Evolutionary conservation across 2,797 vertebrate genomes (phyloP), one percentile per base, ranked within the genome.

Genomic region (Myotis vivesi): DNA sequence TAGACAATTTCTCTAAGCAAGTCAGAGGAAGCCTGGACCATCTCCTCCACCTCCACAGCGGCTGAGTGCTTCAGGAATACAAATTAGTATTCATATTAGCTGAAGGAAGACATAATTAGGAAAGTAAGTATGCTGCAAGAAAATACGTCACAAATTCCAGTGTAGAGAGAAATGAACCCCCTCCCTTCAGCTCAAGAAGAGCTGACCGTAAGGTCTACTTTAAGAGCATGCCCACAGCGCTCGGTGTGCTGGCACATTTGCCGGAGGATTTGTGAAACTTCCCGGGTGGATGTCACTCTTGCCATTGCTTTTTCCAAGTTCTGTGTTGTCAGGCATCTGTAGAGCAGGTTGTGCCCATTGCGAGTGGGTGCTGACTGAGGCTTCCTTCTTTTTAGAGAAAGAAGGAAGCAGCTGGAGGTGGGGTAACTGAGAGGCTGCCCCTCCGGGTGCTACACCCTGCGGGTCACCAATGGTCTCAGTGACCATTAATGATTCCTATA

Each of bases 301-400:
- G 72, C 76, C 75, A 57, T 77, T 87, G 94, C 49, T 69, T 87
- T 97, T 95, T 97, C 81, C 73, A 89, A 89, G 92, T 86, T 96
- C 71, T 95, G 73, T 98, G 97, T 97, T 96, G 96, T 95, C 96
- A 95, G 97, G 94, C 88, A 15, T 95, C 69, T 96, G 97, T 95
- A 53, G 94, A 96, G 97, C 96, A 97, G 93, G 96, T 10, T 85
- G 1, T 87, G 2, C 95, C 95, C 94, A 89, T 64, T 93, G 8
- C 91, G 57, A 89, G 93, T 96, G 94, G 96, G 92, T 19, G 90
- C n/a, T 97, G 69, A 59, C 96, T 83, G 94, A 93, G 91, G 55
- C 68, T 57, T 41, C 91, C 2, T 89, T 97, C 30, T 95, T 94
- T 95, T 49, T 44, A 94, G 92, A 28, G 19, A 62, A 81, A 96